Conservation (phyloP, 2,888 invertebrate genomes). For the Lasioglossum malachurum region DNA sequence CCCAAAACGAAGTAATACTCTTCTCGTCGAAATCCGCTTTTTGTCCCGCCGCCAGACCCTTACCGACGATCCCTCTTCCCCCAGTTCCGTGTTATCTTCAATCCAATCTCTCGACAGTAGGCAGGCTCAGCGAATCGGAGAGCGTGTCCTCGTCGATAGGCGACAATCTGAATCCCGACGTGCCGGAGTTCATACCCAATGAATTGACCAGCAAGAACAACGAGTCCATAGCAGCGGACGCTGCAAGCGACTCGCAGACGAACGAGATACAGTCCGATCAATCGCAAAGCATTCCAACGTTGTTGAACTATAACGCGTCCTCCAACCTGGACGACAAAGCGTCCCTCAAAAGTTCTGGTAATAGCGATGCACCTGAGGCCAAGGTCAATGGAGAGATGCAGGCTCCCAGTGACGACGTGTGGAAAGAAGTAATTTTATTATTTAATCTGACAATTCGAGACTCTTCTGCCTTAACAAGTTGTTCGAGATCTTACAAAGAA, state of each 20-base stretch:
- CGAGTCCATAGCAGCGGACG: conserved; percentile 42
- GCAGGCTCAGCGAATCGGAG: conserved; percentile 76
- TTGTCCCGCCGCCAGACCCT: conserved; percentile 87
- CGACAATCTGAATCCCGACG: conserved; percentile 93
- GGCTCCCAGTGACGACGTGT: conserved; percentile 84
- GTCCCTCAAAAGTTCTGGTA: conserved; percentile 33
- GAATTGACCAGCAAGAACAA: conserved; percentile 57
- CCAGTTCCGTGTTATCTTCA: conserved; percentile 89
- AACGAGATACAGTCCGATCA: conserved; percentile 75
- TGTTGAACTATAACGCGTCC: conserved; percentile 36
- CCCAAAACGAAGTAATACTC: conserved; percentile 68
- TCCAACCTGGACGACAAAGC: conserved; percentile 26
- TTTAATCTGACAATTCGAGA: background rate
- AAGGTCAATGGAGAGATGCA: conserved; percentile 73
- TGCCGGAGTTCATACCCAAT: conserved; percentile 93
- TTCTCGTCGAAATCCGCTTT: conserved; percentile 80
- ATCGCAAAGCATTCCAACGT: conserved; percentile 44
- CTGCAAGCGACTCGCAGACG: conserved; percentile 64
- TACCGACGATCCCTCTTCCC: conserved; percentile 90
- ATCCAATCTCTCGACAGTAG: conserved; percentile 73
- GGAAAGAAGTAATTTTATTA: conserved; percentile 87
- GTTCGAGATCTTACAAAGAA: conserved; percentile 19
- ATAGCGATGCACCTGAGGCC: conserved; percentile 30
- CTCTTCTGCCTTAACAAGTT: conserved; percentile 29
- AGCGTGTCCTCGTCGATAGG: conserved; percentile 77